These are phyloP conservation scores for Heterodera filipjevi DNA, from an alignment of 2,888 invertebrate genomes.

Conservation along the genomic window DNA sequence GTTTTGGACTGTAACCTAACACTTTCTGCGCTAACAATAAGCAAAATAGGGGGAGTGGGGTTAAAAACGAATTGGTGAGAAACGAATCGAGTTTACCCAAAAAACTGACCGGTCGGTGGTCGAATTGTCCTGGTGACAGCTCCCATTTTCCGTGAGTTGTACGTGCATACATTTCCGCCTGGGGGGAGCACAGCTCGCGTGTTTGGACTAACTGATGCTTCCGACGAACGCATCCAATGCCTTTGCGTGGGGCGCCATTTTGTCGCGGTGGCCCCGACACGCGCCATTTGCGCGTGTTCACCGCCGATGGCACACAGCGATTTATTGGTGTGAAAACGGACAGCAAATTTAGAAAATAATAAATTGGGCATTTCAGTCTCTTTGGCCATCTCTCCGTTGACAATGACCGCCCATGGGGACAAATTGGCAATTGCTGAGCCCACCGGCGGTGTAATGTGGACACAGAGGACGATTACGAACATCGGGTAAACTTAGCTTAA, in stretches of 20 bases:
- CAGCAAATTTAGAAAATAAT: neutral
- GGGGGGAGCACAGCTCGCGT: constrained; percentile 47
- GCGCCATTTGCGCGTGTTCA: constrained; percentile 80
- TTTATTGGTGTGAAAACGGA: constrained; percentile 67
- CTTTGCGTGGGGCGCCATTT: constrained; percentile 70
- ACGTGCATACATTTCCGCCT: constrained; percentile 47
- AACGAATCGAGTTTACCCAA: no score
- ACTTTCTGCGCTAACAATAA: no score
- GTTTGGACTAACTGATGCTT: constrained; percentile 49
- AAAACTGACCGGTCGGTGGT: no score
- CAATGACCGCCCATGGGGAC: constrained; percentile 31
- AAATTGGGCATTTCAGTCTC: constrained; percentile 20
- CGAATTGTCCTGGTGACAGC: neutral
- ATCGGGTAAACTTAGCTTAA: constrained; percentile 27
- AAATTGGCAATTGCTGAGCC: constrained; percentile 25
- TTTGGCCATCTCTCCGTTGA: constrained; percentile 30
- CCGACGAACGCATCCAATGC: constrained; percentile 36
- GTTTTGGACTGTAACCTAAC: no score
- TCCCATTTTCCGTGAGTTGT: constrained; percentile 39
- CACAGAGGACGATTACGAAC: constrained; percentile 39
- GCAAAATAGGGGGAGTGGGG: no score
- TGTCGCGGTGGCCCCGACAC: constrained; percentile 78
- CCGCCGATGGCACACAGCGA: constrained; percentile 83
- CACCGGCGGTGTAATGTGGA: constrained; percentile 33
- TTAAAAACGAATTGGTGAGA: no score